Base-by-base conservation (phyloP, 1,140 invertebrate genomes). In the Pissodes strobi region DNA sequence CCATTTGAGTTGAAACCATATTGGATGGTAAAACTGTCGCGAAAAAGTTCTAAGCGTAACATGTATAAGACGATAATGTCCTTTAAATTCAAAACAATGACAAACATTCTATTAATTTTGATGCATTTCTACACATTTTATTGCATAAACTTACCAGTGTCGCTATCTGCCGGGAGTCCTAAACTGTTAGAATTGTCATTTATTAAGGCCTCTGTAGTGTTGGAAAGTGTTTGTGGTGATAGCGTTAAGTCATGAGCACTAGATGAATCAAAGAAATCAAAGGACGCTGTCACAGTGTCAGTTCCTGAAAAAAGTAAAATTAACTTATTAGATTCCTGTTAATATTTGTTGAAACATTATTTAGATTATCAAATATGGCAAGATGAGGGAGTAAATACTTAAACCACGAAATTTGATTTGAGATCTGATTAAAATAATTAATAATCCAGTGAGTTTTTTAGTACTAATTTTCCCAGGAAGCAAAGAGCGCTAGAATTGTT, bases 211-310 rank as follows among this genome's bases (percentile, higher is more conserved):
- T 88, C 86, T 60, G 86, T 82, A 64, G 85, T 83, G 68, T 85
- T 86, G 65, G 84, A 85, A 76, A 87, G 87, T 6, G 86, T 84
- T 74, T 88, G 86, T 59, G 88, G 87, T 56, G 88, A 89, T 70
- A 90, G 76, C 49, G 86, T 86, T 68, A 88, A 80, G 72, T 87
- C 88, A 72, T 86, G 86, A 43, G 86, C 86, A 61, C 81, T 83
- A 63, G 87, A 87, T 66, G 87, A 87, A 79, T 90, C 88, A 76
- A 89, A 88, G 70, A 90, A 78, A 74, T 88, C 87, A 78, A 88
- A 86, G 72, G 82, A 84, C 55, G 83, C 81, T 67, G 83, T 83
- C 65, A 82, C 82, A 79, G 78, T 74, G 63, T 76, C 76, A 22
- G 61, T 73, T 27, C 73, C 74, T 76, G 71, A 39, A 74, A 74